phyloP scores from a whole-genome alignment of 2,797 vertebrate species.

The Rhinatrema bivittatum region DNA sequence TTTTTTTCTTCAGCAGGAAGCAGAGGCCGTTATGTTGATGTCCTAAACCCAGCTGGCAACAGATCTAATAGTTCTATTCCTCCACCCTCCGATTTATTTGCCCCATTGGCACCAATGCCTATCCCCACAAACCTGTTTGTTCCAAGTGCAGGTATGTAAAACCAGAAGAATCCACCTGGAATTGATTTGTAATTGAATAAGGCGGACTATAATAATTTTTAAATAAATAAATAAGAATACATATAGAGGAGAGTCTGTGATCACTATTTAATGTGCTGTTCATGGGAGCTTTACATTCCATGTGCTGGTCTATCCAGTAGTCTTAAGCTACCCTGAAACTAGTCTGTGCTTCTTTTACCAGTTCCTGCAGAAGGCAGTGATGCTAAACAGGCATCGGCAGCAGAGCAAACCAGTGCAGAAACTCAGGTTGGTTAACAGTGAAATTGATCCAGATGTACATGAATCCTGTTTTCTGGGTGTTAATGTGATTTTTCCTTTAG shows the following conservation, averaged over 20 bases:
- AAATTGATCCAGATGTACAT: too few species aligned
- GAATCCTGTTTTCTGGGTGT: too few species aligned
- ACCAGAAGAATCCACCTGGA: fast-evolving
- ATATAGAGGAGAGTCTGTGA: too few species aligned
- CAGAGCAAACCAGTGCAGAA: constrained; percentile 43
- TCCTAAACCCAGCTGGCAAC: constrained; percentile 75
- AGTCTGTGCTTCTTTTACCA: constrained; percentile 28
- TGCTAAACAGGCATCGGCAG: constrained; percentile 38
- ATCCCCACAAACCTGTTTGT: constrained; percentile 75
- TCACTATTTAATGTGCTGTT: too few species aligned
- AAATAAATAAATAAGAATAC: too few species aligned
- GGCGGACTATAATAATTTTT: too few species aligned
- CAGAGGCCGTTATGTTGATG: constrained; percentile 82
- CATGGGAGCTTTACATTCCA: too few species aligned
- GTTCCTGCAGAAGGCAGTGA: constrained; percentile 64
- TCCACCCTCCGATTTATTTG: constrained; percentile 75
- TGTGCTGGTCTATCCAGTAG: too few species aligned
- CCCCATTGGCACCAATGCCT: constrained; percentile 84
- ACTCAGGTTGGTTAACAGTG: constrained; percentile 37
- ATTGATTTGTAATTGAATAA: too few species aligned
- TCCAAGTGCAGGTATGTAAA: constrained; percentile 50
- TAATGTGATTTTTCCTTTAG: too few species aligned
- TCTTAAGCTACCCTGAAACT: too few species aligned
- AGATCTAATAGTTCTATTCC: constrained; percentile 55
- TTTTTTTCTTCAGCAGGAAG: constrained; percentile 50